Conservation (phyloP, 2,113 vertebrate species). For the Mustelus asterias region DNA sequence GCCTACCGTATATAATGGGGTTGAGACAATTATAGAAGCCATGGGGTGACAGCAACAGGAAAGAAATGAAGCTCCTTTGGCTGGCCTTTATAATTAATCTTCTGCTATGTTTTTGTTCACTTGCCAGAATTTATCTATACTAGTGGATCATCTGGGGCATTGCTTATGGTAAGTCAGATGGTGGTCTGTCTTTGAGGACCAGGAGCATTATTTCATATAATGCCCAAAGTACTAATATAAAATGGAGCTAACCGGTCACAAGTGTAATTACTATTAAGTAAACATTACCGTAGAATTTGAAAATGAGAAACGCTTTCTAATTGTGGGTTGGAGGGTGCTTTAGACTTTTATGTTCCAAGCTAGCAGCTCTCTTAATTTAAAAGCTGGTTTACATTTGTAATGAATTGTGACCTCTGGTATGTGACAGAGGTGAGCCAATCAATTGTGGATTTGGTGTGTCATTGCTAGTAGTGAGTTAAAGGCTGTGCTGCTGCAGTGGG, state of each 20-base stretch:
- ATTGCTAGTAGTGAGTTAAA: not conserved
- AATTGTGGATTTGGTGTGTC: not conserved
- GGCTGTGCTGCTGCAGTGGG: not conserved
- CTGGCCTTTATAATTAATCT: not conserved
- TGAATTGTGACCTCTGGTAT: not conserved
- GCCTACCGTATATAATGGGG: not conserved
- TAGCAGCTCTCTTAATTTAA: not conserved
- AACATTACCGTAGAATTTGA: not conserved
- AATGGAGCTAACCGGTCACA: not conserved
- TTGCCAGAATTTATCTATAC: conserved; percentile 10
- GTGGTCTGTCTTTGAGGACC: not conserved
- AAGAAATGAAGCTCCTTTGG: not conserved
- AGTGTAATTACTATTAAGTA: not conserved
- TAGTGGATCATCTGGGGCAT: not conserved
- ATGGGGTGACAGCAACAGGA: not conserved
- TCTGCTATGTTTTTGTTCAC: not conserved
- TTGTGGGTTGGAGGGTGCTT: not conserved
- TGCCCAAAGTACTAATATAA: not conserved
- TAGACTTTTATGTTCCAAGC: not conserved
- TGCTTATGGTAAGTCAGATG: conserved; percentile 5
- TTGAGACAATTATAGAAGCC: not conserved
- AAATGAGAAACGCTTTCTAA: not conserved
- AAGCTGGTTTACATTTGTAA: not conserved
- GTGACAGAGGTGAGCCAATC: not conserved
- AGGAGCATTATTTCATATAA: not conserved